Base-by-base conservation (phyloP, 2,113 vertebrate genomes). In the Tachysurus fulvidraco region DNA sequence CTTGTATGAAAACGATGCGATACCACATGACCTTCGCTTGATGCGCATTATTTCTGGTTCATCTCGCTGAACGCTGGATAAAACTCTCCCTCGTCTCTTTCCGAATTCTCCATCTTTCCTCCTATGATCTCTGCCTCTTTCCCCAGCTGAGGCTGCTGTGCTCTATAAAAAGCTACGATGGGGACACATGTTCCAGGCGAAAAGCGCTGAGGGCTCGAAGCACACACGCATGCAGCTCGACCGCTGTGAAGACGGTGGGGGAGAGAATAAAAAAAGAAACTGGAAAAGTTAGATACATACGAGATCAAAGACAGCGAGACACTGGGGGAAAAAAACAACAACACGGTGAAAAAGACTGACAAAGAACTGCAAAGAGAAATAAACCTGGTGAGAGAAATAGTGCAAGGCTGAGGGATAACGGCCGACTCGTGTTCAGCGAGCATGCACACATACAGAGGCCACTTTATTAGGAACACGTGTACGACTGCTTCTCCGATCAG, bases 151-250 rank as follows among this genome's bases (percentile, higher is more conserved):
- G 59, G 84, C 74, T 74, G 73, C 36, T 25, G 44, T 30, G 71
- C 36, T 41, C 73, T 89, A 83, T 83, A 83, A 86, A 83, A 84
- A 89, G 81, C 36, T 0, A 1, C 5, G 4, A 25, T 14, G 81
- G 81, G 62, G 81, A 79, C 85, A 73, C 87, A 28, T 78, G 87
- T 83, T 85, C 60, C 71, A 62, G 28, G 21, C 79, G 0, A 67
- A 1, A 60, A 78, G 21, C 6, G 73, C 84, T 16, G 13, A 44
- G 16, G 71, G 78, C 87, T 81, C 52, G 30, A 14, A 83, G 13
- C 14, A 13, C 44, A n/a, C 62, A 50, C 46, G 73, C 79, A 67
- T n/a, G 55, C 28, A 64, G 46, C 44, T 50, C 16, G 36, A 57
- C 17, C 62, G n/a, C 28, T 36, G 86, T 12, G 13, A 12, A 76